Base-by-base conservation (phyloP, 2,888 invertebrate species). In the Diarsia rubi region DNA sequence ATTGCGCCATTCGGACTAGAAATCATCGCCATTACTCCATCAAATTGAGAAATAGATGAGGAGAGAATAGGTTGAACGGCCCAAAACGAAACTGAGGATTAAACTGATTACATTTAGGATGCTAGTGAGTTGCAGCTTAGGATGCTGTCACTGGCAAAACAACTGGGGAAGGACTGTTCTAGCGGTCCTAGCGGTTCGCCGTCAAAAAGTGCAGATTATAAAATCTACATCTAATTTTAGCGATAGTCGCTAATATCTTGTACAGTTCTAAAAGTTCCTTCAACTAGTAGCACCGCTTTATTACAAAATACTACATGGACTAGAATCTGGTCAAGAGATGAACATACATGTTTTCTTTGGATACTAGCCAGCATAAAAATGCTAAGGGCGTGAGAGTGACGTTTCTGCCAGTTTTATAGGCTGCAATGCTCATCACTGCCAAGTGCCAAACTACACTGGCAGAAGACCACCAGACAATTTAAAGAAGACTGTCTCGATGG, bases 341-440 rank as follows among this genome's bases (percentile, higher is more conserved):
- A 31, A 31, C 57, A 12, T 67, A 59, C 31, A 49, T 49, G 27
- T 24, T 27, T 59, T 59, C 24, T 1, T 78, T 75, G 59, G 42
- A 67, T 6, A 24, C 31, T n/a, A 31, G 59, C 47, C 57, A 68
- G 57, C 11, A 16, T 63, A 19, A 21, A 44, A 44, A 11, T 64
- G 57, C 57, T 42, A 66, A n/a, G 54, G 24, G 45, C 54, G 76
- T 54, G 24, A 49, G 44, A 75, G 12, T 63, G 24, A 24, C 21
- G 12, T 24, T 24, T 63, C 49, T 75, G 49, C 31, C 49, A 75
- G 63, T 52, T 75, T 31, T 64, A 73, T 47, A 14, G n/a, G 5
- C 73, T 59, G 14, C 59, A 59, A 47, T 59, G 19, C n/a, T 49
- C 73, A 37, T 57, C 27, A 14, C 57, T 24, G 16, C 16, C 27